phyloP scores from a whole-genome alignment of 2,113 vertebrate genomes.

The Microtus montanus region DNA sequence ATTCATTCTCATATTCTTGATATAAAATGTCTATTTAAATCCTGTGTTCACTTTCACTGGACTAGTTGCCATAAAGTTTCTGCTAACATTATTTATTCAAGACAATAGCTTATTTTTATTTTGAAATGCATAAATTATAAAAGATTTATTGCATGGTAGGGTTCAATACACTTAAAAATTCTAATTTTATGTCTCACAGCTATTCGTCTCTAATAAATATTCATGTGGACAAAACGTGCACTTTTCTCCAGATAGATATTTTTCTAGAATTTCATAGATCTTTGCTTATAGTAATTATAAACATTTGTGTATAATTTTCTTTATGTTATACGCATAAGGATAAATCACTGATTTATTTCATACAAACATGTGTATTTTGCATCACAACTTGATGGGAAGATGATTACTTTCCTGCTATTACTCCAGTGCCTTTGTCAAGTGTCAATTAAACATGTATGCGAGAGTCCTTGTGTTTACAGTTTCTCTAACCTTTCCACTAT shows the following conservation, averaged over 20 bases:
- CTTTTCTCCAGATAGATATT: background rate
- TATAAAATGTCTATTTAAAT: background rate
- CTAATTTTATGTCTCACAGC: background rate
- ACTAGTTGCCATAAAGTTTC: background rate
- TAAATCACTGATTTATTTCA: background rate
- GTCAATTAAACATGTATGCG: background rate
- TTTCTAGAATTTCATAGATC: background rate
- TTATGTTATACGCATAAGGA: background rate
- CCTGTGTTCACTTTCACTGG: background rate
- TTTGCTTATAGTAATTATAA: background rate
- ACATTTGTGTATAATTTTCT: background rate
- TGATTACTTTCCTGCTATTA: background rate
- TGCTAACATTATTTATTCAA: background rate
- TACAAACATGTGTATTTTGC: background rate
- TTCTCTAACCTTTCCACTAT: background rate
- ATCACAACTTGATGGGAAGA: background rate
- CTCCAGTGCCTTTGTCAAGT: background rate
- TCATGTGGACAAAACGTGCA: background rate
- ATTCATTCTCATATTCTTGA: background rate
- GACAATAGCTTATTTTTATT: background rate
- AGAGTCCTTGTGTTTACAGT: background rate
- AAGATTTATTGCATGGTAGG: background rate
- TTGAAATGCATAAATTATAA: background rate
- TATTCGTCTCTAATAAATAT: background rate
- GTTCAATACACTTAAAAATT: background rate